A percentile compares a stretch with the other conserved stretches of the same genome.
Evolutionary conservation across 2,113 vertebrate genomes (phyloP).

Genomic region (Percina caprodes): DNA sequence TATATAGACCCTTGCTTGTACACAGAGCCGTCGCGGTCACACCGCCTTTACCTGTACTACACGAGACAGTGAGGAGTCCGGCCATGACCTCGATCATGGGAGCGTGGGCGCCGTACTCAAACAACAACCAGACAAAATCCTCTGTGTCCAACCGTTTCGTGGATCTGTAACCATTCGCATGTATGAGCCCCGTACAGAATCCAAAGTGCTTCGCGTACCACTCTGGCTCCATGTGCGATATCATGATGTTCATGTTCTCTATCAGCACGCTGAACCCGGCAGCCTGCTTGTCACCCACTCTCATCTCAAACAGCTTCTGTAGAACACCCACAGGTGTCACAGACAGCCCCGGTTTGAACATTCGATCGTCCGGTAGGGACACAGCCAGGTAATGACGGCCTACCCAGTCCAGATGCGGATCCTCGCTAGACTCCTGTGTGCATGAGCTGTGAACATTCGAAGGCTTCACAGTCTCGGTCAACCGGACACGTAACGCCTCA

Average conservation of each 20-base stretch:
- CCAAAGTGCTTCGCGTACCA: constrained; percentile 15
- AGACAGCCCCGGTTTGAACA: constrained; percentile 8
- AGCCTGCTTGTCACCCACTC: not conserved
- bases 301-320: constrained; percentile 24
- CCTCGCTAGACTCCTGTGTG: too few species aligned
- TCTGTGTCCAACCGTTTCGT: too few species aligned
- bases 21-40: not conserved
- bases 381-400: constrained; percentile 3
- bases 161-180: not conserved
- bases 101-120: constrained; percentile 4
- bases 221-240: not conserved
- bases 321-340: not conserved
- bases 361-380: not conserved
- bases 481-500: too few species aligned
- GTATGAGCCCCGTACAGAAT: not conserved
- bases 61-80: not conserved
- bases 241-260: constrained; percentile 2
- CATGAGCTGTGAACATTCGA: too few species aligned
- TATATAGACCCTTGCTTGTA: not conserved
- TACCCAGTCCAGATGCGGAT: constrained; percentile 14
- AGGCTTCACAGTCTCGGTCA: too few species aligned
- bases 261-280: not conserved
- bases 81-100: constrained; percentile 1
- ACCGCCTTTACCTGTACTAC: constrained; percentile 6
- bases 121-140: not conserved